Base-by-base conservation (phyloP, 2,797 vertebrate genomes). In the Xenops minutus region DNA sequence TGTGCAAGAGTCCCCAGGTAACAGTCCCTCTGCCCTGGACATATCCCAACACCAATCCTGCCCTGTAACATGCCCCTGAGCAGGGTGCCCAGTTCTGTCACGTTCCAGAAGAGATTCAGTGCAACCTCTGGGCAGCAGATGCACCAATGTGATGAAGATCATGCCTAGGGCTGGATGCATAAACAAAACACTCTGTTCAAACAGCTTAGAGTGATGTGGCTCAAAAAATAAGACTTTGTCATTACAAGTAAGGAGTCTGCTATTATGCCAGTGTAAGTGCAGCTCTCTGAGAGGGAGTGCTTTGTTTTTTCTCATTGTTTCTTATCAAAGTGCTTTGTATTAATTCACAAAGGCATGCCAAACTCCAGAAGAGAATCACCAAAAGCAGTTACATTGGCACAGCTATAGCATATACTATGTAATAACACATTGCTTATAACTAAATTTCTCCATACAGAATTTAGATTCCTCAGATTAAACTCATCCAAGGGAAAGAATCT, bases 401-500 rank as follows among this genome's bases (percentile, higher is more conserved):
- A 86, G n/a, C 66, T 54, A 12, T 8, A 76, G 30, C 44, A 63
- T 41, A 52, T 85, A 55, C 59, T 89, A 36, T 82, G 90, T 78
- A 92, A 49, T 59, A 93, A 88, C 2, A 5, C 34, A 17, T 48
- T 52, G 44, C 71, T 44, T 20, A 9, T 24, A 66, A 84, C 59
- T 81, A 46, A 20, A 61, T 63, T 80, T 77, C 77, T 77, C 39
- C 29, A 21, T 36, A 30, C 34, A 88, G 73, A 86, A 59, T 27
- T 72, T 68, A 54, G 27, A 58, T 56, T 56, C 30, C 64, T 79
- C 37, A 87, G 52, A 86, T 79, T 73, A 71, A 93, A 90, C 39
- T 82, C 12, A 87, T 39, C 49, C 54, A 92, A 67, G 30, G 26
- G 27, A 93, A 81, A 86, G 68, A 84, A 88, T 30, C 51, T 78